These are phyloP conservation scores for Micromussa lordhowensis DNA, from an alignment of 92 coral and sea anemone genomes.

Conservation along the genomic window DNA sequence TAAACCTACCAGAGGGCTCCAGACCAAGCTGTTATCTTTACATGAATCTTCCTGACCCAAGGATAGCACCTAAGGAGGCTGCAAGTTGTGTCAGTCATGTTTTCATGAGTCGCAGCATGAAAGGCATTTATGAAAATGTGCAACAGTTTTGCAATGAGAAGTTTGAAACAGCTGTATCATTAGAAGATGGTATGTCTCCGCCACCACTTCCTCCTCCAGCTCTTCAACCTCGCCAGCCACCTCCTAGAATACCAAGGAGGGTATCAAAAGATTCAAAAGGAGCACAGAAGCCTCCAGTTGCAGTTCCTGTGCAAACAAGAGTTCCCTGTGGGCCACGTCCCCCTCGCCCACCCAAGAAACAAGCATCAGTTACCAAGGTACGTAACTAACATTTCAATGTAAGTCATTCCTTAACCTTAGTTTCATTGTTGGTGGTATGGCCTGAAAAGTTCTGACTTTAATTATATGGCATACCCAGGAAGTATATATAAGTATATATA, in stretches of 20 bases:
- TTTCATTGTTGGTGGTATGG: not conserved
- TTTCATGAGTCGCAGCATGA: conserved; percentile 67
- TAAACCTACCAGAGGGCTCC: conserved; percentile 39
- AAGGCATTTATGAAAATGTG: conserved; percentile 76
- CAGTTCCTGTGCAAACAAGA: not conserved
- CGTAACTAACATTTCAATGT: not conserved
- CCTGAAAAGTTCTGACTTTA: not conserved
- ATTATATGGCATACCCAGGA: no score
- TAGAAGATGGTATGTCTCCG: conserved; percentile 1
- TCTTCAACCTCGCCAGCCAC: conserved; percentile 65
- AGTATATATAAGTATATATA: no score
- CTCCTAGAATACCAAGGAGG: conserved; percentile 74
- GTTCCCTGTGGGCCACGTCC: conserved; percentile 15
- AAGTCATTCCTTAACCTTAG: not conserved
- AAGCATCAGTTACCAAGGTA: conserved; percentile 26
- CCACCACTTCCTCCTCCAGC: conserved; percentile 56
- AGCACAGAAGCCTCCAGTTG: not conserved
- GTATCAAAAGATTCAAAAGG: not conserved
- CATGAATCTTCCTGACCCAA: conserved; percentile 60
- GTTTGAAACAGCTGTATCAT: not conserved
- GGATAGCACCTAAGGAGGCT: conserved; percentile 51
- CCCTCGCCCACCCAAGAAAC: conserved; percentile 46
- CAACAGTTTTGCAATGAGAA: conserved; percentile 37
- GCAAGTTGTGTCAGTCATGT: conserved; percentile 67
- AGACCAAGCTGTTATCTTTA: conserved; percentile 76